phyloP scores from a whole-genome alignment of 2,113 vertebrate genomes.

The Lynx canadensis region DNA sequence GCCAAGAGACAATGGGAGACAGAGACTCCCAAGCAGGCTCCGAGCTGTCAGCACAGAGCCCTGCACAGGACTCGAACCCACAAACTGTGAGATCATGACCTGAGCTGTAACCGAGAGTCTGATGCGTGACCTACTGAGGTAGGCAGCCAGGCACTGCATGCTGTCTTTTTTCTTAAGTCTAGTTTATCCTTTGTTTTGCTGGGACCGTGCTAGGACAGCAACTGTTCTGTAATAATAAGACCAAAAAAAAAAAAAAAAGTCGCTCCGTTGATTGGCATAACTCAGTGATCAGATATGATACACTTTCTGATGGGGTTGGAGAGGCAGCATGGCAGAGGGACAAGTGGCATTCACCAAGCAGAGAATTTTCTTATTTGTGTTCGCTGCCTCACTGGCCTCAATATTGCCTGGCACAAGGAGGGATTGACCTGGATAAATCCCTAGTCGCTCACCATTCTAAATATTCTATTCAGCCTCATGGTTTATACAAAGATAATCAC shows the following conservation, averaged over 20 bases:
- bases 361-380: not conserved
- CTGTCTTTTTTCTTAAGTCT: not conserved
- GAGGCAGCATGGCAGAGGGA: not conserved
- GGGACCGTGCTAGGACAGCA: not conserved
- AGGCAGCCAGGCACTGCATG: no score
- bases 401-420: not conserved
- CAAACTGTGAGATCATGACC: no score
- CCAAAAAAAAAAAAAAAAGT: not conserved
- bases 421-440: not conserved
- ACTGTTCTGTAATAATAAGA: not conserved
- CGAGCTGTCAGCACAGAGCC: no score
- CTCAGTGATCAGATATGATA: not conserved
- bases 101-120: no score
- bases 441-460: not conserved
- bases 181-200: slow-evolving; percentile 27
- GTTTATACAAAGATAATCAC: slow-evolving; percentile 15
- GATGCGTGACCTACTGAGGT: no score
- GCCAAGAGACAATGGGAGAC: no score
- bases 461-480: not conserved
- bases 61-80: no score
- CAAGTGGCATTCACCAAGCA: not conserved
- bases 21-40: no score
- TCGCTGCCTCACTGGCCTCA: not conserved
- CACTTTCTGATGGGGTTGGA: not conserved
- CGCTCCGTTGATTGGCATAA: not conserved